Percentiles rank a stretch among this genome's conserved stretches.
phyloP scores from a whole-genome alignment of 2,797 vertebrate species.

The Molossus alvarezi region DNA sequence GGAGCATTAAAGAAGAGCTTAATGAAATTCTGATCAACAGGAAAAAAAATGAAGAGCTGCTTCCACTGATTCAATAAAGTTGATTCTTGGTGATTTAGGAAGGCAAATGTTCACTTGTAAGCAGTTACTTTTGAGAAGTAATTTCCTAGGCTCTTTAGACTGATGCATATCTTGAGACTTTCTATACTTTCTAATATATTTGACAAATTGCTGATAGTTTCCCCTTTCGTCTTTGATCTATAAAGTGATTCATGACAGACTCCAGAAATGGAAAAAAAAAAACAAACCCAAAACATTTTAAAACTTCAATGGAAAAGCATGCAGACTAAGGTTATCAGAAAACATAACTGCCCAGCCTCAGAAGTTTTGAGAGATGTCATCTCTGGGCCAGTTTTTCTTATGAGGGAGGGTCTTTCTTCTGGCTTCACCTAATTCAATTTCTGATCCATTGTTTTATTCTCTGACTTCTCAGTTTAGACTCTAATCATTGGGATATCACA shows the following conservation, averaged over 20 bases:
- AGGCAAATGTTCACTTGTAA: constrained; percentile 45
- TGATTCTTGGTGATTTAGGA: constrained; percentile 70
- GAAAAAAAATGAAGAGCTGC: constrained; percentile 67
- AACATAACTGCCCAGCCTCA: not conserved
- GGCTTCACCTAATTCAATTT: not conserved
- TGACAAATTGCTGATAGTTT: constrained; percentile 71
- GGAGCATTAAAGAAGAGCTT: constrained; percentile 65
- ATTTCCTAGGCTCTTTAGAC: constrained; percentile 74
- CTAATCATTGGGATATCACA: not conserved
- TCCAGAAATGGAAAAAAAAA: not conserved
- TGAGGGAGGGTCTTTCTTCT: not conserved
- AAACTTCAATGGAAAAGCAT: constrained; percentile 25
- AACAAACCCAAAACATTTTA: not conserved
- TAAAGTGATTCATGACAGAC: constrained; percentile 64
- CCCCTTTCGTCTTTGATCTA: constrained; percentile 54
- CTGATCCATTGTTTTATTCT: not conserved
- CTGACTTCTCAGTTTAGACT: constrained; percentile 10
- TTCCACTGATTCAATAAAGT: constrained; percentile 69
- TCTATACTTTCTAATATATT: constrained; percentile 67
- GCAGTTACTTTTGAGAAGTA: constrained; percentile 64
- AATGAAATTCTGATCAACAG: constrained; percentile 79
- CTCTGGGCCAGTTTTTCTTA: not conserved
- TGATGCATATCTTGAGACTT: constrained; percentile 65
- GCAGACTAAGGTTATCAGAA: not conserved
- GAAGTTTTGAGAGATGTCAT: constrained; percentile 49